Percentiles rank a stretch among this genome's conserved stretches.
Conservation (phyloP, 2,888 invertebrate species). For the Cylindroiulus punctatus region DNA sequence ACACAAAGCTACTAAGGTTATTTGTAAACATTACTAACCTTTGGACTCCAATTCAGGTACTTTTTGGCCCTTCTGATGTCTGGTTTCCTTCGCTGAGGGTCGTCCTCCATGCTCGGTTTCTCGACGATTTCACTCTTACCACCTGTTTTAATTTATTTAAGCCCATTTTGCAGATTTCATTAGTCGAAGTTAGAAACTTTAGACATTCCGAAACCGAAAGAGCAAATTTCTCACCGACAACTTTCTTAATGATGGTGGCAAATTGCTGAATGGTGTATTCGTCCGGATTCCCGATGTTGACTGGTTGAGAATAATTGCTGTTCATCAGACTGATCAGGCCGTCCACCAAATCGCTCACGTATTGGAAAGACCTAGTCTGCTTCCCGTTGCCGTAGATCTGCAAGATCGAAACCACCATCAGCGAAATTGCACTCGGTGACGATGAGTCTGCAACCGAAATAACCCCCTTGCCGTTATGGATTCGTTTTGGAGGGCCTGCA, state of each 20-base stretch:
- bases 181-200: background rate
- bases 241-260: conserved; percentile 68
- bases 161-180: background rate
- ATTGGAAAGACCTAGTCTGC: conserved; percentile 93
- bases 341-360: conserved; percentile 95
- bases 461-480: conserved; percentile 78
- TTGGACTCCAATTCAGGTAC: conserved; percentile 90
- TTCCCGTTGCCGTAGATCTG: conserved; percentile 71
- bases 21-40: conserved; percentile 75
- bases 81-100: conserved; percentile 93
- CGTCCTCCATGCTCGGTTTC: conserved; percentile 90
- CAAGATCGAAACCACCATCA: background rate
- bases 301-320: conserved; percentile 89
- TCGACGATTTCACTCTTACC: conserved; percentile 85
- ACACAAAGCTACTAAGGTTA: background rate
- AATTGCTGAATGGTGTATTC: conserved; percentile 92
- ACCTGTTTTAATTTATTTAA: conserved; percentile 70
- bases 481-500: conserved; percentile 94
- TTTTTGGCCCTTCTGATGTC: conserved; percentile 90
- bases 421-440: too few relatives aligned
- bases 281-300: conserved; percentile 97
- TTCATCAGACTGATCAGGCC: conserved; percentile 93
- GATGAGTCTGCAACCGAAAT: background rate
- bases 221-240: conserved; percentile 66
- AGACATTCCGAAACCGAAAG: background rate